Evolutionary conservation across 1,140 invertebrate genomes (phyloP).

Genomic region (Diorhabda sublineata): DNA sequence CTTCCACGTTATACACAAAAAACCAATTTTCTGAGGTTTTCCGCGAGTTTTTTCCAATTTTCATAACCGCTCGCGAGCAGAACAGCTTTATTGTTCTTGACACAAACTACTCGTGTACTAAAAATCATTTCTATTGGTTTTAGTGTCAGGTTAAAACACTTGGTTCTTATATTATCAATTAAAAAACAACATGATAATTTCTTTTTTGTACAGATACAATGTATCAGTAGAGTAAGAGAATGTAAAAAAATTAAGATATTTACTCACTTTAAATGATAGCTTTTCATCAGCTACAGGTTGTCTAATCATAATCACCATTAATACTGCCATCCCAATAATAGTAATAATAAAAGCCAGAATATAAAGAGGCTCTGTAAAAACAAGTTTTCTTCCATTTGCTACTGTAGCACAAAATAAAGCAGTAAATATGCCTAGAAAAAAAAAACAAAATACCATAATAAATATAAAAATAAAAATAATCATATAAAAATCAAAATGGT

Average conservation of each 20-base stretch:
- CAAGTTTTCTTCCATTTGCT: slow-evolving; percentile 16
- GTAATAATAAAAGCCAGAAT: slow-evolving; percentile 23
- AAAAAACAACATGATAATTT: too few relatives aligned
- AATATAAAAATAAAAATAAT: neutral
- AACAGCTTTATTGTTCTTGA: too few relatives aligned
- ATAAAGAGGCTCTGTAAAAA: slow-evolving; percentile 26
- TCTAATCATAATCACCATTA: slow-evolving; percentile 47
- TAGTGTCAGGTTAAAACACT: too few relatives aligned
- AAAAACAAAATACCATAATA: neutral
- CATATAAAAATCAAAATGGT: neutral
- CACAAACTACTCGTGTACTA: too few relatives aligned
- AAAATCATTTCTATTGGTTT: too few relatives aligned
- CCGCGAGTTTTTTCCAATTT: too few relatives aligned
- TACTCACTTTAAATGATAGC: slow-evolving; percentile 36
- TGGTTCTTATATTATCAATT: too few relatives aligned
- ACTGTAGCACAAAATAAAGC: slow-evolving; percentile 25
- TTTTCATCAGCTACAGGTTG: slow-evolving; percentile 31
- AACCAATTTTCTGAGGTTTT: too few relatives aligned
- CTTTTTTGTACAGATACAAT: slow-evolving; percentile 48
- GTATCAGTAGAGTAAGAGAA: slow-evolving; percentile 48
- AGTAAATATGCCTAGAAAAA: slow-evolving; percentile 26
- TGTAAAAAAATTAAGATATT: slow-evolving; percentile 10
- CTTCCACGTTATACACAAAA: too few relatives aligned
- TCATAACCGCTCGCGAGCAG: too few relatives aligned
- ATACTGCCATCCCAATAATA: slow-evolving; percentile 18